A percentile compares a stretch with the other conserved stretches of the same genome.
Conservation (phyloP, 2,797 vertebrate species). For the Sternarchorhynchus goeldii region DNA sequence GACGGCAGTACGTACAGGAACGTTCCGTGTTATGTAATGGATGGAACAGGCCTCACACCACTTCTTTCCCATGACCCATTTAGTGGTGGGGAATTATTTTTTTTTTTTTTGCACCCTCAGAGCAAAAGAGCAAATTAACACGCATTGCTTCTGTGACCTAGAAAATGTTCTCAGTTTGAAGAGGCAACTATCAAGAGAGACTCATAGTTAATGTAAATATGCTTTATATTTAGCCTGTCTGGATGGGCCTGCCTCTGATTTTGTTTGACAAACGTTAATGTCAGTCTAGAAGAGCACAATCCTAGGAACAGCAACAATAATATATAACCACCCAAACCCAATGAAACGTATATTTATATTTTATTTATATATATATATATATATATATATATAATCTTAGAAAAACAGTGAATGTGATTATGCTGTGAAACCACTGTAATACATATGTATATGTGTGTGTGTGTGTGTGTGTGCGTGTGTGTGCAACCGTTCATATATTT, state of each 20-base stretch:
- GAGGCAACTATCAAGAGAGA: constrained; percentile 34
- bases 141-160: constrained; percentile 54
- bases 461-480: background rate
- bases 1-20: constrained; percentile 2
- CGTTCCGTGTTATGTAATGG: constrained; percentile 41
- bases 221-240: constrained; percentile 25
- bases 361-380: no score
- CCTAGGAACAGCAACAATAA: no score
- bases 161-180: constrained; percentile 51
- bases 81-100: constrained; percentile 58
- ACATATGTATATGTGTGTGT: constrained; percentile 1
- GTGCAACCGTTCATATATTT: no score
- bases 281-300: no score
- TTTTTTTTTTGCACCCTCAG: constrained; percentile 50
- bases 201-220: constrained; percentile 28
- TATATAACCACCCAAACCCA: no score
- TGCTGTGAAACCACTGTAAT: no score
- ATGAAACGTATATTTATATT: no score
- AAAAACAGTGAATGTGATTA: no score
- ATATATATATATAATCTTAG: no score
- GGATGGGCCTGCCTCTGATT: background rate
- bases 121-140: constrained; percentile 57
- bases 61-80: constrained; percentile 60
- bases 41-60: background rate
- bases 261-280: background rate